phyloP scores from a whole-genome alignment of 1,140 invertebrate species.

The Prorops nasuta region DNA sequence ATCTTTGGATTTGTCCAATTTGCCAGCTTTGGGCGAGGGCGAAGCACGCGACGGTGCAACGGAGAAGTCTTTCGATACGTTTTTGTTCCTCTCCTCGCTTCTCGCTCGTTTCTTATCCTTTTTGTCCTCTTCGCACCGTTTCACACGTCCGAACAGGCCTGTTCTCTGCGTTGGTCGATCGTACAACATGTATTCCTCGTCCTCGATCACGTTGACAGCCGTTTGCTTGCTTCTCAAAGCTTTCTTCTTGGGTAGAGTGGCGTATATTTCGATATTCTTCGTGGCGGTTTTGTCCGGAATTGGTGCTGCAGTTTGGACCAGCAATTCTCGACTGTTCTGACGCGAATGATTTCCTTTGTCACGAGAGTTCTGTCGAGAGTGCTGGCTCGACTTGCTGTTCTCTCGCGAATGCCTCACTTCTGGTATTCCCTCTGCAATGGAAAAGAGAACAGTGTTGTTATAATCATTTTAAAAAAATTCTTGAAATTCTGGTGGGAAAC shows the following conservation, averaged over 20 bases:
- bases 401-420: slow-evolving; percentile 76
- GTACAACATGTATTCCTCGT: slow-evolving; percentile 68
- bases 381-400: slow-evolving; percentile 63
- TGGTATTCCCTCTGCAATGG: slow-evolving; percentile 59
- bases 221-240: slow-evolving; percentile 64
- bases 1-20: slow-evolving; percentile 60
- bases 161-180: slow-evolving; percentile 67
- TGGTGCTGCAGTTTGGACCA: slow-evolving; percentile 48
- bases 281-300: slow-evolving; percentile 58
- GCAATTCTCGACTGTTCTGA: slow-evolving; percentile 65
- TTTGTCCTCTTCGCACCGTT: slow-evolving; percentile 70
- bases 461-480: slow-evolving; percentile 10
- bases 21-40: slow-evolving; percentile 58
- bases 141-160: slow-evolving; percentile 64
- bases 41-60: slow-evolving; percentile 60
- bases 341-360: slow-evolving; percentile 64
- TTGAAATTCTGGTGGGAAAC: no score
- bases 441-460: slow-evolving; percentile 31
- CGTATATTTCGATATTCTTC: slow-evolving; percentile 86
- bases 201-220: slow-evolving; percentile 64
- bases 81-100: slow-evolving; percentile 79
- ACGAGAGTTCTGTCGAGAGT: slow-evolving; percentile 67
- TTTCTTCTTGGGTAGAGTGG: slow-evolving; percentile 87
- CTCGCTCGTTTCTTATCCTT: slow-evolving; percentile 76
- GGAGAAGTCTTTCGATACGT: slow-evolving; percentile 66